phyloP scores from a whole-genome alignment of 2,113 vertebrate species.

The Orcinus orca region DNA sequence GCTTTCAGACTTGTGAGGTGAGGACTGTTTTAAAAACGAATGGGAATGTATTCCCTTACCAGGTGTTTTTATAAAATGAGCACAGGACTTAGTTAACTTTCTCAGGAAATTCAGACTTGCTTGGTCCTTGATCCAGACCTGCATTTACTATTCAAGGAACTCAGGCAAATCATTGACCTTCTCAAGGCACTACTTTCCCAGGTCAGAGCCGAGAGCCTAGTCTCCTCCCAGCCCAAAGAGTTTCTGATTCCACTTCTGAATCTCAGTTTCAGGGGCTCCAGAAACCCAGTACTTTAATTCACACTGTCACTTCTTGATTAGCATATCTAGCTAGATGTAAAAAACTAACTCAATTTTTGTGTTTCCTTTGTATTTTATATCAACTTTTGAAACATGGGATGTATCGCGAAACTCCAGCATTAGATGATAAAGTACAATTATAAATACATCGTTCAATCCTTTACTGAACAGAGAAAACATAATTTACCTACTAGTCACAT shows the following conservation, averaged over 20 bases:
- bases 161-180: not conserved
- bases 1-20: not conserved
- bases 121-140: not conserved
- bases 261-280: not conserved
- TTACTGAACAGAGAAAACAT: not conserved
- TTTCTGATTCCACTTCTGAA: not conserved
- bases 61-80: not conserved
- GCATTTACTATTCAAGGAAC: not conserved
- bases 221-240: not conserved
- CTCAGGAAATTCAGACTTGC: not conserved
- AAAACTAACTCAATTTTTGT: not conserved
- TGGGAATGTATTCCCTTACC: not conserved
- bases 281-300: not conserved
- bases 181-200: not conserved
- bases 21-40: not conserved
- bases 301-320: not conserved
- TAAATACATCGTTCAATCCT: not conserved
- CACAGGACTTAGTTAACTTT: not conserved
- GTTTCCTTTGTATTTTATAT: not conserved
- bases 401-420: not conserved
- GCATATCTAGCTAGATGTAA: not conserved
- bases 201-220: not conserved
- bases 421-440: not conserved
- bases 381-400: not conserved
- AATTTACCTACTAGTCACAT: not conserved